Conservation (phyloP, 2,113 vertebrate genomes). For the Mus spicilegus region DNA sequence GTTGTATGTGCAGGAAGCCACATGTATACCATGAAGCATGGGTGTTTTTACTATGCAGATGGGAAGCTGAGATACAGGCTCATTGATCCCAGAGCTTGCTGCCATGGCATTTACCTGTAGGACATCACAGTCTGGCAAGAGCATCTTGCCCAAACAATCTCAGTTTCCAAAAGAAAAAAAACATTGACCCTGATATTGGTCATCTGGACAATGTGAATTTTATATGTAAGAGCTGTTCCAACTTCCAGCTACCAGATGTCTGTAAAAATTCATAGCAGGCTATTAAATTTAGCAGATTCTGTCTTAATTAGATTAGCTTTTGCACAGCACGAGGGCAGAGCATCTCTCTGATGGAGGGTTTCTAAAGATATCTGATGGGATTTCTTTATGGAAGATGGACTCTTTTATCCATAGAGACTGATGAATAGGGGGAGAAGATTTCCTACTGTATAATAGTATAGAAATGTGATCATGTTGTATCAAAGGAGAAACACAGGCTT, state of each 20-base stretch:
- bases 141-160: conserved; percentile 53
- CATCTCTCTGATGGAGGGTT: conserved; percentile 87
- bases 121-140: background rate
- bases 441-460: conserved; percentile 78
- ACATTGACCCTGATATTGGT: conserved; percentile 79
- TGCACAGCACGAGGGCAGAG: conserved; percentile 86
- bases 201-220: conserved; percentile 86
- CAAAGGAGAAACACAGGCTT: conserved; percentile 83
- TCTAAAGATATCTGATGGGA: conserved; percentile 89
- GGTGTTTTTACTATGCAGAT: background rate
- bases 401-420: conserved; percentile 86
- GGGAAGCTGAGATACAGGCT: background rate
- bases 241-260: conserved; percentile 89
- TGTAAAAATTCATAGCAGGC: conserved; percentile 90
- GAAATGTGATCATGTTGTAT: conserved; percentile 81
- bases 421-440: conserved; percentile 71
- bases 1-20: rapidly evolving
- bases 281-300: conserved; percentile 91
- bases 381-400: conserved; percentile 88
- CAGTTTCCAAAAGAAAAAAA: conserved; percentile 70
- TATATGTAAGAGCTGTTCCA: conserved; percentile 83
- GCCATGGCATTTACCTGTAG: background rate
- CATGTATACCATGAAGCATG: background rate
- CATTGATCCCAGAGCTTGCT: background rate
- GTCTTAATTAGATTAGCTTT: conserved; percentile 91